Evolutionary conservation across 2,113 vertebrate species (phyloP).

Genomic region (Podarcis raffonei): DNA sequence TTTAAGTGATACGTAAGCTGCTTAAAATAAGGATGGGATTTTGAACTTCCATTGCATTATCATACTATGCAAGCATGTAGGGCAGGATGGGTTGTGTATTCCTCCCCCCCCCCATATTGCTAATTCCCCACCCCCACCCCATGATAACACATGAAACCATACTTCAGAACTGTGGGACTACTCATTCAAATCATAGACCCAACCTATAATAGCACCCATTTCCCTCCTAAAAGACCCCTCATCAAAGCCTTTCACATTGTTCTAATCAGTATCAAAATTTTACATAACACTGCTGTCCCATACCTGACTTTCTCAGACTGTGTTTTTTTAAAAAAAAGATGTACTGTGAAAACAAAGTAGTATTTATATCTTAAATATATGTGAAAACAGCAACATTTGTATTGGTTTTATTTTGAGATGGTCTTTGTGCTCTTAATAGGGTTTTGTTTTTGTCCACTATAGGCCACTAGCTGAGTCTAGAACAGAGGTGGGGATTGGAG

Average conservation of each 20-base stretch:
- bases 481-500: background rate
- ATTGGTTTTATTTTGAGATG: constrained; percentile 75
- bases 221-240: background rate
- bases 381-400: constrained; percentile 71
- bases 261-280: constrained; percentile 53
- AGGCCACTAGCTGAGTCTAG: constrained; percentile 60
- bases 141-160: constrained; percentile 21
- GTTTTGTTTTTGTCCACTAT: constrained; percentile 20
- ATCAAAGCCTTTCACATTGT: constrained; percentile 51
- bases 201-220: constrained; percentile 24
- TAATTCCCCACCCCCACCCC: background rate
- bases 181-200: constrained; percentile 38
- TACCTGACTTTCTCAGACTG: constrained; percentile 72
- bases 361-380: constrained; percentile 85
- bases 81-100: background rate
- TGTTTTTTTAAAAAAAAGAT: constrained; percentile 65
- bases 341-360: constrained; percentile 79
- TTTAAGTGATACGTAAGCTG: constrained; percentile 79
- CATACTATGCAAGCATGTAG: constrained; percentile 77
- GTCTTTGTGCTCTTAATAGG: constrained; percentile 39
- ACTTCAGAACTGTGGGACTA: constrained; percentile 32
- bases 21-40: constrained; percentile 73
- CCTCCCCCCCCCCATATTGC: constrained; percentile 3
- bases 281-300: constrained; percentile 54
- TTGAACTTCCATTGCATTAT: constrained; percentile 74